phyloP scores from a whole-genome alignment of 2,888 invertebrate genomes.

The Sesamia inferens region DNA sequence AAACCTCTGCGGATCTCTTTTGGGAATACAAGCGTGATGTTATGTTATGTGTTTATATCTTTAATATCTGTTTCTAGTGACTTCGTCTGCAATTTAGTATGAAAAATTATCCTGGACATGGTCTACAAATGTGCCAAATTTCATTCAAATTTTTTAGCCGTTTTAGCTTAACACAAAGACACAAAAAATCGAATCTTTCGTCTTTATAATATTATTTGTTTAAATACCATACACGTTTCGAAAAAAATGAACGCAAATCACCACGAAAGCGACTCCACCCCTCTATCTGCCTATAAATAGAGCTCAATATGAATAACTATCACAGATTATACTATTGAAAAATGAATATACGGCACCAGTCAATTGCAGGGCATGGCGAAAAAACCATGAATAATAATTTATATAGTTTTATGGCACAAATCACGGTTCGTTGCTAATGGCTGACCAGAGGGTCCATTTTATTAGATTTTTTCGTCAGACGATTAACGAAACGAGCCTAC shows the following conservation, averaged over 20 bases:
- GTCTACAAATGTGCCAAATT: not conserved
- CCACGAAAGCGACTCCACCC: slow-evolving; percentile 70
- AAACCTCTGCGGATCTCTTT: not conserved
- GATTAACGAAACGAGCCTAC: slow-evolving; percentile 86
- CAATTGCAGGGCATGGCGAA: slow-evolving; percentile 79
- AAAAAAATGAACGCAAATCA: slow-evolving; percentile 44
- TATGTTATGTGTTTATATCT: not conserved
- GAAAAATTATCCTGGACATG: not conserved
- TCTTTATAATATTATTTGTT: not conserved
- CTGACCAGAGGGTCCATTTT: slow-evolving; percentile 74
- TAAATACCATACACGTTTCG: not conserved
- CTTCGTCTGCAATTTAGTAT: not conserved
- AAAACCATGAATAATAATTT: slow-evolving; percentile 84
- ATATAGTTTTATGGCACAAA: slow-evolving; percentile 79
- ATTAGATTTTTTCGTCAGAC: slow-evolving; percentile 84
- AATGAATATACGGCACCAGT: slow-evolving; percentile 80
- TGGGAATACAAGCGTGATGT: not conserved
- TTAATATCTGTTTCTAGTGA: not conserved
- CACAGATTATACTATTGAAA: slow-evolving; percentile 88
- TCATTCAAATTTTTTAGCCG: not conserved
- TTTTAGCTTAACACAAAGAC: not conserved
- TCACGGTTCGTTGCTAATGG: slow-evolving; percentile 84
- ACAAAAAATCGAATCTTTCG: not conserved
- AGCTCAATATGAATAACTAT: slow-evolving; percentile 85
- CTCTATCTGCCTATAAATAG: slow-evolving; percentile 74